Base-by-base conservation (phyloP, 2,113 vertebrate species). In the Glaucomys volans region DNA sequence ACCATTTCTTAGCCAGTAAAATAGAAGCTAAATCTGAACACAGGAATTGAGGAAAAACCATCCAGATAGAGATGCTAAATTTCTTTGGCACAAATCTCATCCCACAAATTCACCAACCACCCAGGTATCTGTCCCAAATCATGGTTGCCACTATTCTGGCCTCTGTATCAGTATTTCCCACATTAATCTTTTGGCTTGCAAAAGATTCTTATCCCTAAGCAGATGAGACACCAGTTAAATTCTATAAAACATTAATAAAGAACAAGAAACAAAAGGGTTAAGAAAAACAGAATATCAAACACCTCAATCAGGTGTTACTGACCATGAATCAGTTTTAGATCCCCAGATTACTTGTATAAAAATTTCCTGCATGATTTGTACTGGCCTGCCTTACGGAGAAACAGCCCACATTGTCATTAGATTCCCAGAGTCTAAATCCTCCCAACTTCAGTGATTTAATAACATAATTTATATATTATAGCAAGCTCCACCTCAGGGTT, bases 291-390 rank as follows among this genome's bases (percentile, higher is more conserved):
- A 80, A 11, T 30, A 62, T 18, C 54, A 50, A 30, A 72, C n/a
- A 54, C 75, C 32, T 66, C 44, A 54, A 6, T 18, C 54, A 44
- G 52, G 47, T 52, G 11, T 90, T 80, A 52, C 10, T 67, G 62
- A 94, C 37, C 35, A 82, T 24, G 26, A 81, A 72, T 40, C 30
- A 80, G 87, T 89, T 93, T 90, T 30, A 90, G 71, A 42, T 24
- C 20, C 35, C 26, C 59, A 59, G 35, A 7, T 71, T 80, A 90
- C 72, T 10, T 52, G 37, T 12, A n/a, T 20, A 62, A 64, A 42
- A 16, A 18, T 6, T 37, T 75, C 69, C 54, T 82, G 28, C 17
- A 59, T 16, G 24, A 66, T 52, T 22, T 47, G 4, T 67, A 66
- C 42, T 95, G 47, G 10, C 50, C 54, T 83, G 90, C 32, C 62